Base-by-base conservation (phyloP, 2,113 vertebrate genomes). In the Colaptes auratus region DNA sequence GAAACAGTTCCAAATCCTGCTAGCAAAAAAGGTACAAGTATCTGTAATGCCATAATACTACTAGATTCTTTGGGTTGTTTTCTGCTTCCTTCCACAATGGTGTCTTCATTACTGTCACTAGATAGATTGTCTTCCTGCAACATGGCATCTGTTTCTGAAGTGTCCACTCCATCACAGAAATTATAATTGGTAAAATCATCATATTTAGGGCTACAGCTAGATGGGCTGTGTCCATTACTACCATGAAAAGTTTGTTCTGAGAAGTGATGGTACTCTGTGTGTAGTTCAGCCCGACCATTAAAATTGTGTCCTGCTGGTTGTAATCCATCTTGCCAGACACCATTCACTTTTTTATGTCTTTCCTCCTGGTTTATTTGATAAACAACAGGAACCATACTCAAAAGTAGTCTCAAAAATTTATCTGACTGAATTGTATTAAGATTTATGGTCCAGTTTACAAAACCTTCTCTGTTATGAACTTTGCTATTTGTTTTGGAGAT, bases 1-100 rank as follows among this genome's bases (percentile, higher is more conserved):
- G 99, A 99, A 39, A 99, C 99, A 0, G 99, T 99, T 86, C 99
- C 99, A 88, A 99, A 99, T 10, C 99, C 99, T 15, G 99, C 99
- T 0, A 99, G 97, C 82, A 99, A 93, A 93, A 99, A 99, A 3
- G 99, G 99, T 86, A 99, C 95, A 0, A 99, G 95, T 65, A 99
- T 99, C 91, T 99, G 99, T 86, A 99, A 81, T 0, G 98, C 98
- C 99, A 99, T 99, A 73, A 98, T 96, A 50, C 99, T 97, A 2
- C 97, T 98, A 1, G 99, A 99, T 90, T 99, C 99, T 95, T 98
- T 99, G 28, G 98, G 99, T 72, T 98, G 92, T 46, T 96, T 98
- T 19, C 90, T 98, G 35, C 24, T 97, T 27, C 93, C 77, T 84
- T 98, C 98, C 82, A 98, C 75, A 15, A 97, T 89, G 20, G 77